phyloP scores from a whole-genome alignment of 2,797 vertebrate genomes.

The Malacoraja senta region DNA sequence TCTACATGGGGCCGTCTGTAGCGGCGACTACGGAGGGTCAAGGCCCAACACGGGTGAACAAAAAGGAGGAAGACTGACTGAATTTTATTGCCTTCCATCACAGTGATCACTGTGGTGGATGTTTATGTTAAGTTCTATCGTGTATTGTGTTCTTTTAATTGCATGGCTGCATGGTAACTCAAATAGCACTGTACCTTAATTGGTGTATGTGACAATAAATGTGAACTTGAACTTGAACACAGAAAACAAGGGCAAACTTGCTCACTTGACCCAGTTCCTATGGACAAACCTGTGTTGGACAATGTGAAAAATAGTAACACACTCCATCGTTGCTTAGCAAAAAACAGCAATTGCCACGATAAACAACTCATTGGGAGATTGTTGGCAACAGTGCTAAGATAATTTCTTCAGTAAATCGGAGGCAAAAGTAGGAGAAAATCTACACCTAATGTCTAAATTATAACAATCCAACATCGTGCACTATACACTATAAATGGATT shows the following conservation, averaged over 20 bases:
- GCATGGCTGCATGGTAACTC: too few relatives aligned
- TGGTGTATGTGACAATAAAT: too few relatives aligned
- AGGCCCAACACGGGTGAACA: too few relatives aligned
- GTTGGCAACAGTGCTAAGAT: neutral
- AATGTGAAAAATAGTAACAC: neutral
- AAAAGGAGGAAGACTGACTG: too few relatives aligned
- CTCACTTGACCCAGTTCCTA: neutral
- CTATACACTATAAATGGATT: too few relatives aligned
- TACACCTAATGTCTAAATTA: neutral
- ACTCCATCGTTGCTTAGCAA: neutral
- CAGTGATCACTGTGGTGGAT: too few relatives aligned
- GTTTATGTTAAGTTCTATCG: too few relatives aligned
- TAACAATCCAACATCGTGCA: neutral
- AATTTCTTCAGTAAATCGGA: neutral
- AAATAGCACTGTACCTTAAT: too few relatives aligned
- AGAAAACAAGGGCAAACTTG: neutral
- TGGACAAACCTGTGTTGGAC: neutral
- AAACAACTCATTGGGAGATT: neutral
- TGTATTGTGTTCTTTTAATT: too few relatives aligned
- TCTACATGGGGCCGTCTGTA: too few relatives aligned
- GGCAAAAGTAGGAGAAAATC: neutral
- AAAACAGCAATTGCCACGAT: neutral
- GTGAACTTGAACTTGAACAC: neutral
- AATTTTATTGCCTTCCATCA: too few relatives aligned
- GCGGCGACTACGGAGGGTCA: too few relatives aligned